These are phyloP conservation scores for Drosophila nigrodunni DNA, from an alignment of 1,140 invertebrate genomes.

Conservation along the genomic window DNA sequence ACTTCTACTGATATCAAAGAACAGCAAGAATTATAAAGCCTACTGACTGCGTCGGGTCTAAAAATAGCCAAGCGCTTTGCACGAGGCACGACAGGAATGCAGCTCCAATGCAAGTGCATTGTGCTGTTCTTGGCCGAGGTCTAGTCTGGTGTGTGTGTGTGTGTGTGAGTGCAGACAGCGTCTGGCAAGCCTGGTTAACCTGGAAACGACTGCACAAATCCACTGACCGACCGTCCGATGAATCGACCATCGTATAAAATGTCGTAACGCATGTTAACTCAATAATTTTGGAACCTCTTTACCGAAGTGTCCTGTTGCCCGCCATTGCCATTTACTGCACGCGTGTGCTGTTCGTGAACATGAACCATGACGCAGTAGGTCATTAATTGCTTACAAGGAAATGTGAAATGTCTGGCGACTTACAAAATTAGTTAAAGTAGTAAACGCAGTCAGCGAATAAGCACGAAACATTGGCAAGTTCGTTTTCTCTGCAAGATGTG, in stretches of 20 bases:
- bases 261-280: constrained; percentile 76
- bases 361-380: constrained; percentile 77
- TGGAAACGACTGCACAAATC: constrained; percentile 28
- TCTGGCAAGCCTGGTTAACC: constrained; percentile 58
- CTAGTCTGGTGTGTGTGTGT: constrained; percentile 19
- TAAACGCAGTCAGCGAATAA: neutral
- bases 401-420: constrained; percentile 45
- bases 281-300: constrained; percentile 48
- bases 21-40: constrained; percentile 60
- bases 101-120: constrained; percentile 71
- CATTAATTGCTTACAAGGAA: constrained; percentile 73
- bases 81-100: constrained; percentile 69
- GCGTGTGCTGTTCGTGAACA: constrained; percentile 20
- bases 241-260: constrained; percentile 63
- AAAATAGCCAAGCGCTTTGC: constrained; percentile 68
- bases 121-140: constrained; percentile 22
- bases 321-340: neutral
- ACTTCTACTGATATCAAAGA: constrained; percentile 16
- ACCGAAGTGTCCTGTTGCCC: neutral
- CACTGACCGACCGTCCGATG: constrained; percentile 30
- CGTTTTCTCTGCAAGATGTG: constrained; percentile 6
- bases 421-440: neutral
- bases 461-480: neutral
- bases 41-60: constrained; percentile 72
- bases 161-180: constrained; percentile 61